Evolutionary conservation across 1,140 invertebrate genomes (phyloP).

Genomic region (Apis cerana): DNA sequence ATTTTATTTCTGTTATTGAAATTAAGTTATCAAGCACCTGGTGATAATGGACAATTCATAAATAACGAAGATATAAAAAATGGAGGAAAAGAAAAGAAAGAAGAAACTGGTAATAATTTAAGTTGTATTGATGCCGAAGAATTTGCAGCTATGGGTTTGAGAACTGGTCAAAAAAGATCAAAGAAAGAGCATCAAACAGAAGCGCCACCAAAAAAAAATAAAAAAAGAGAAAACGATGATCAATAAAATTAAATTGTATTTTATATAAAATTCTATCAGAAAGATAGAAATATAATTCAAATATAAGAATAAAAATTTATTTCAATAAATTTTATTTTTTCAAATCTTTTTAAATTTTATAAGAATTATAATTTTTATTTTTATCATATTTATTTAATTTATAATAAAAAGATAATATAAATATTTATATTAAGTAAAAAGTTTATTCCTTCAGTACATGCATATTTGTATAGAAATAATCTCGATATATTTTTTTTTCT

Average conservation of each 20-base stretch:
- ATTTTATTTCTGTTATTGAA: background rate
- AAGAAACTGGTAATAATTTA: background rate
- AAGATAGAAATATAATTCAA: background rate
- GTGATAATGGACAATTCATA: conserved; percentile 70
- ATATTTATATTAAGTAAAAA: conserved; percentile 46
- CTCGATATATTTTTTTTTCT: conserved; percentile 19
- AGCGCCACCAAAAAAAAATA: conserved; percentile 54
- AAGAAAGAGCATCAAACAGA: conserved; percentile 35
- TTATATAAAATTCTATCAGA: background rate
- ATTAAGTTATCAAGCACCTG: conserved; percentile 81
- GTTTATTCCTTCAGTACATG: conserved; percentile 59
- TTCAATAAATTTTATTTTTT: background rate
- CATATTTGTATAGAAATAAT: conserved; percentile 42
- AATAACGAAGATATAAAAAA: conserved; percentile 6
- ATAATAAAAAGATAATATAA: background rate
- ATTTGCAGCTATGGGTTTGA: conserved; percentile 72
- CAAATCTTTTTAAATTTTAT: background rate
- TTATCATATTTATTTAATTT: background rate
- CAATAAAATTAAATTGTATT: background rate
- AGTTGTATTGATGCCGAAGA: conserved; percentile 58
- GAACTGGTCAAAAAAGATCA: conserved; percentile 70
- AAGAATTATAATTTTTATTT: background rate
- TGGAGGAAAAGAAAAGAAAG: background rate
- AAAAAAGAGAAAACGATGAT: conserved; percentile 40
- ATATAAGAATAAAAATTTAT: background rate